Evolutionary conservation across 2,797 vertebrate species (phyloP).

Genomic region (Hydrolagus colliei): DNA sequence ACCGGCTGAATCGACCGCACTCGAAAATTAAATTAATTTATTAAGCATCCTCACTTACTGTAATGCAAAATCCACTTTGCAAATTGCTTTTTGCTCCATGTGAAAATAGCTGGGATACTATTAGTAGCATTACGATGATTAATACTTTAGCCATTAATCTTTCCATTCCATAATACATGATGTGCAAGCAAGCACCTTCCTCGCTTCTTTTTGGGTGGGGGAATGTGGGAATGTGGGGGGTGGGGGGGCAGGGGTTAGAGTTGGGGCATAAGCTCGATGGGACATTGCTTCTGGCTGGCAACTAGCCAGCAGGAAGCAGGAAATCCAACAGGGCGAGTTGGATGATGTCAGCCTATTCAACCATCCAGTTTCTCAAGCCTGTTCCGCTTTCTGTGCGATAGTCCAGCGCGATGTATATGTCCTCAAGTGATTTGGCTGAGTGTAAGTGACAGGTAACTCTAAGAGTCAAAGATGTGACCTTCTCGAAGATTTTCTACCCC

Average conservation of each 20-base stretch:
- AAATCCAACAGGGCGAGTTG: neutral
- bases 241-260: no score
- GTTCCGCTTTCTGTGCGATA: neutral
- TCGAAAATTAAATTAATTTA: slow-evolving; percentile 19
- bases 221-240: neutral
- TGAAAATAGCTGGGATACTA: neutral
- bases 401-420: neutral
- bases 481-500: neutral
- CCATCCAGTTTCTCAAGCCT: neutral
- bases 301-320: neutral
- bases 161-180: neutral
- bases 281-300: neutral
- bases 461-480: neutral
- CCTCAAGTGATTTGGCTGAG: neutral
- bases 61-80: neutral
- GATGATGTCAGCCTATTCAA: no score
- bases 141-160: neutral
- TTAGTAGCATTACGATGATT: neutral
- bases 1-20: neutral
- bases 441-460: neutral
- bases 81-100: neutral
- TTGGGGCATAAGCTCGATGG: no score
- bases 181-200: no score
- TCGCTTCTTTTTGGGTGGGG: neutral
- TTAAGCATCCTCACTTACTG: neutral